Base-by-base conservation (phyloP, 2,888 invertebrate species). In the Phyllotreta striolata region DNA sequence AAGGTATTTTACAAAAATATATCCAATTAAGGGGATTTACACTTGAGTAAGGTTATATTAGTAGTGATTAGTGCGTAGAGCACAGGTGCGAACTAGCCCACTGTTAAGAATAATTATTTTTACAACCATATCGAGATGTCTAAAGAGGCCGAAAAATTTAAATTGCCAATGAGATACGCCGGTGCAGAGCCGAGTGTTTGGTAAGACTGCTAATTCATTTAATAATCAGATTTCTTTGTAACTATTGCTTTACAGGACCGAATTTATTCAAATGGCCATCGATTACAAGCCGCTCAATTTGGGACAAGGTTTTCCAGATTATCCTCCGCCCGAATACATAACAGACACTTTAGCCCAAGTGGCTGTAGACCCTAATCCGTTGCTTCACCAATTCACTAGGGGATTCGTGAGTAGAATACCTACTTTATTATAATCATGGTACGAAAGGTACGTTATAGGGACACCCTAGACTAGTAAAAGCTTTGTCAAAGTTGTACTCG, bases 291-390 rank as follows among this genome's bases (percentile, higher is more conserved):
- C 97, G 0, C 82, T 96, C 38, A 97, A 98, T 82, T 85, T 98
- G 14, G 98, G 98, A 0, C 96, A 95, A 84, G 98, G 98, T 0
- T 97, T 96, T 80, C 96, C 97, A 0, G 96, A 98, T 82, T 97
- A 91, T 82, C 87, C 91, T 68, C 89, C 94, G 1, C 96, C 97
- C 0, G 85, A 88, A 46, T 89, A 91, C 83, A 91, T 97, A 1
- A 89, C 90, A 0, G 86, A 92, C 73, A 89, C 92, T 1, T 82
- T 97, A 62, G 85, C 87, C 0, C 85, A 89, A 12, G 88, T 90
- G 13, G 85, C 90, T 0, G 82, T 80, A 0, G 86, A 88, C 63
- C 85, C 88, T 0, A 91, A 95, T 83, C 88, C 88, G n/a, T 81
- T 93, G 4, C 78, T 94, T 39, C 91, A 97, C 80, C 98, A 98